Conservation (phyloP, 2,797 vertebrate species). For the Microctenopoma steveboyesi region DNA sequence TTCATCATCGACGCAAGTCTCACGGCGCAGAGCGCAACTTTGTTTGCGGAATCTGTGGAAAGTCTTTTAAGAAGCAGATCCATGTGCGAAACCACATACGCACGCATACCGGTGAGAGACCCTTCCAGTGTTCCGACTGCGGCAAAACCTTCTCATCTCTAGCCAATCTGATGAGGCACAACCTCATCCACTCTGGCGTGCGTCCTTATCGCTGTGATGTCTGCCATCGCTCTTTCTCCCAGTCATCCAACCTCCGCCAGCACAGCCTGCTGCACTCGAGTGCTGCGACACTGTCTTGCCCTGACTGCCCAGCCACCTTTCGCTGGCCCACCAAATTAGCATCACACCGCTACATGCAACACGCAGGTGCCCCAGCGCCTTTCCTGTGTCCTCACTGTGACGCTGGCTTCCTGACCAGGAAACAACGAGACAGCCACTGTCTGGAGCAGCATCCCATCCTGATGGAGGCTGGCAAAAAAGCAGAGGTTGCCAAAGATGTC, state of each 20-base stretch:
- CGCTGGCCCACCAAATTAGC: constrained; percentile 82
- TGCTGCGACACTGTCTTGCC: constrained; percentile 73
- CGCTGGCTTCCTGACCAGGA: constrained; percentile 80
- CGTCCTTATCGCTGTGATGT: constrained; percentile 89
- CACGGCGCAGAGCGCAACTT: constrained; percentile 86
- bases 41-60: constrained; percentile 87
- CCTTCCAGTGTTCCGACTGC: constrained; percentile 90
- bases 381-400: constrained; percentile 84
- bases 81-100: constrained; percentile 91
- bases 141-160: constrained; percentile 90
- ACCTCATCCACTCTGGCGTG: constrained; percentile 90
- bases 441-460: constrained; percentile 72
- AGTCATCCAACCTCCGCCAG: constrained; percentile 92
- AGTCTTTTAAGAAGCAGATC: constrained; percentile 91
- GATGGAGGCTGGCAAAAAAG: constrained; percentile 41
- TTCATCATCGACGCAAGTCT: constrained; percentile 85
- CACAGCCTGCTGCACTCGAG: constrained; percentile 87
- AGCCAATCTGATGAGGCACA: constrained; percentile 91
- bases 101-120: constrained; percentile 91
- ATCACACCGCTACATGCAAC: constrained; percentile 81
- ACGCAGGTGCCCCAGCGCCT: constrained; percentile 82
- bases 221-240: constrained; percentile 90
- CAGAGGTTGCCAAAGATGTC: constrained; percentile 3
- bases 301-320: constrained; percentile 83
- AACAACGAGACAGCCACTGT: constrained; percentile 80